Conservation (phyloP, 2,888 invertebrate species). For the Drosophila rellima region DNA sequence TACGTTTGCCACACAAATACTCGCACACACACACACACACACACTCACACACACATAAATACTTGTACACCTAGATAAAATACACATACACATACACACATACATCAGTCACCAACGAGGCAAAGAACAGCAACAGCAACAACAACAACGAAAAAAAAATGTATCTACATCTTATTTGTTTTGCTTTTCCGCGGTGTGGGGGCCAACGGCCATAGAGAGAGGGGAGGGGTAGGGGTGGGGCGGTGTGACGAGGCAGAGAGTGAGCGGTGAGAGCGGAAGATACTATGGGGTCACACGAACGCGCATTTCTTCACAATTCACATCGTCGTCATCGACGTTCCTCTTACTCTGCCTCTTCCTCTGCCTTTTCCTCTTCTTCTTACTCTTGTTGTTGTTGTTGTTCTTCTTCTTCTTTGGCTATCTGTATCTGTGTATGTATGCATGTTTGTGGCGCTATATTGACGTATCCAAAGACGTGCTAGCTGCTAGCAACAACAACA, state of each 20-base stretch:
- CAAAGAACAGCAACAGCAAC: conserved; percentile 32
- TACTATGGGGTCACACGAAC: conserved; percentile 80
- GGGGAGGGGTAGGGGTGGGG: background rate
- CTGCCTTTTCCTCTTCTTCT: conserved; percentile 19
- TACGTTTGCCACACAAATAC: conserved; percentile 30
- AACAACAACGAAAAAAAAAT: conserved; percentile 71
- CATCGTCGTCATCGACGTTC: conserved; percentile 61
- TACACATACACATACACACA: conserved; percentile 41
- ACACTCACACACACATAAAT: conserved; percentile 7
- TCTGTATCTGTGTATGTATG: conserved; percentile 52
- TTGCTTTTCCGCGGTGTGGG: conserved; percentile 54
- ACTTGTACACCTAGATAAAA: conserved; percentile 50
- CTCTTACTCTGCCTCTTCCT: conserved; percentile 29
- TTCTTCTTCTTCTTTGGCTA: conserved; percentile 34
- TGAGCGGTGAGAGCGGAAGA: conserved; percentile 40
- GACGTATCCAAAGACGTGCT: conserved; percentile 78
- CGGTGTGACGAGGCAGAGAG: conserved; percentile 9
- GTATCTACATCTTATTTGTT: conserved; percentile 83
- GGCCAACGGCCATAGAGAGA: conserved; percentile 10
- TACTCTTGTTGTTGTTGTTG: conserved; percentile 15
- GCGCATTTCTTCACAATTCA: conserved; percentile 81
- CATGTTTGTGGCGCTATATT: conserved; percentile 65
- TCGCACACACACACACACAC: background rate
- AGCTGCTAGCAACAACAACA: conserved; percentile 45
- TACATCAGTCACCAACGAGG: conserved; percentile 56